These are phyloP conservation scores for Diachrysia chrysitis DNA, from an alignment of 2,888 invertebrate species.

Conservation along the genomic window DNA sequence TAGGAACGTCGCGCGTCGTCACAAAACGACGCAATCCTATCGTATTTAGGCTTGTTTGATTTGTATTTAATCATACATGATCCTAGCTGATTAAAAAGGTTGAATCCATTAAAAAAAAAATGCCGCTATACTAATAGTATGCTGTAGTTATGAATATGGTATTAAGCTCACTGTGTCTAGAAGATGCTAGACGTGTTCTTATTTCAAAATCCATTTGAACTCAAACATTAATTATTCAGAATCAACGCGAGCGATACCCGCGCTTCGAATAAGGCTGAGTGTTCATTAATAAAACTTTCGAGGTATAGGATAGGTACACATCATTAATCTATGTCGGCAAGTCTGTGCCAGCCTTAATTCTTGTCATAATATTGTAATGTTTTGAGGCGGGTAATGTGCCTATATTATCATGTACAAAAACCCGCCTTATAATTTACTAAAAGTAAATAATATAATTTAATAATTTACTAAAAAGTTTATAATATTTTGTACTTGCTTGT, in stretches of 20 bases:
- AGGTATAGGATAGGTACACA: conserved; percentile 25
- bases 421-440: too few species aligned
- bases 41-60: too few species aligned
- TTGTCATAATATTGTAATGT: neutral
- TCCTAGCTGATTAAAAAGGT: too few species aligned
- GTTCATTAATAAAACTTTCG: conserved; percentile 26
- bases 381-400: neutral
- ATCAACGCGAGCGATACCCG: neutral
- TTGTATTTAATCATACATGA: too few species aligned
- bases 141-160: too few species aligned
- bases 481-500: too few species aligned
- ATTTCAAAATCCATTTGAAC: neutral
- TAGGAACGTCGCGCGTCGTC: too few species aligned
- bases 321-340: conserved; percentile 27
- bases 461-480: too few species aligned
- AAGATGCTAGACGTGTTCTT: neutral
- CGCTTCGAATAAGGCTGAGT: conserved; percentile 16
- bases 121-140: too few species aligned
- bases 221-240: conserved; percentile 2
- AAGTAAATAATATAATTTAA: too few species aligned
- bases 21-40: too few species aligned
- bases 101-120: too few species aligned
- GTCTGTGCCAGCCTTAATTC: conserved; percentile 14
- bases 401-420: neutral
- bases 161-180: neutral